These are phyloP conservation scores for Oryctolagus cuniculus DNA, from an alignment of 2,113 vertebrate genomes.

Conservation along the genomic window DNA sequence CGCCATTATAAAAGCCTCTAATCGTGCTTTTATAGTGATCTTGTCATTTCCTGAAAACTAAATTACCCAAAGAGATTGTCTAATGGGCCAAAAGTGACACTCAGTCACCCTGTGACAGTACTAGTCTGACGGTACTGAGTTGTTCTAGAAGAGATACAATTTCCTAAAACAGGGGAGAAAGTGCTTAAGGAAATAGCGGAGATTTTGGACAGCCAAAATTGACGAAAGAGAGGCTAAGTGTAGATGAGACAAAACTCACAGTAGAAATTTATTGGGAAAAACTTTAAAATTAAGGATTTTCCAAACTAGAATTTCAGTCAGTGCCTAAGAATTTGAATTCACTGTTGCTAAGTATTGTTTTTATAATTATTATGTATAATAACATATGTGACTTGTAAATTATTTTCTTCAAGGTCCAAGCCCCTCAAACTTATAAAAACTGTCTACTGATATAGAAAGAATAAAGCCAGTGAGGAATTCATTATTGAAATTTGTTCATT, in stretches of 20 bases:
- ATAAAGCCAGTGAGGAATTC: conserved; percentile 27
- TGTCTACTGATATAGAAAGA: conserved; percentile 4
- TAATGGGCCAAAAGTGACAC: not conserved
- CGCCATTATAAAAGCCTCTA: no score
- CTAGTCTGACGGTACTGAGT: not conserved
- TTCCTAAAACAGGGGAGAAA: not conserved
- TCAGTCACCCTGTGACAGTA: not conserved
- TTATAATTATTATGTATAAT: no score
- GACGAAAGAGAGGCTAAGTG: not conserved
- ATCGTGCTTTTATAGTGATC: not conserved
- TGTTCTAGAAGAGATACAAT: not conserved
- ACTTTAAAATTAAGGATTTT: conserved; percentile 32
- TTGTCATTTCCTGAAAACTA: not conserved
- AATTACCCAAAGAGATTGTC: not conserved
- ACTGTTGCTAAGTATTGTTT: not conserved
- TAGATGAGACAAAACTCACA: conserved; percentile 3
- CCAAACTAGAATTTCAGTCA: conserved; percentile 17
- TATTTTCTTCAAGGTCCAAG: not conserved
- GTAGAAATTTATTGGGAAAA: not conserved
- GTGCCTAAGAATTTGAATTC: not conserved
- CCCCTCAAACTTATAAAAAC: conserved; percentile 24
- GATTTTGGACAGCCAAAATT: not conserved
- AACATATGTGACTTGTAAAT: not conserved
- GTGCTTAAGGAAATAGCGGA: not conserved
- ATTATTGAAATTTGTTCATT: conserved; percentile 39